These are phyloP conservation scores for Trogon melanurus DNA, from an alignment of 2,113 vertebrate species.

Conservation along the genomic window DNA sequence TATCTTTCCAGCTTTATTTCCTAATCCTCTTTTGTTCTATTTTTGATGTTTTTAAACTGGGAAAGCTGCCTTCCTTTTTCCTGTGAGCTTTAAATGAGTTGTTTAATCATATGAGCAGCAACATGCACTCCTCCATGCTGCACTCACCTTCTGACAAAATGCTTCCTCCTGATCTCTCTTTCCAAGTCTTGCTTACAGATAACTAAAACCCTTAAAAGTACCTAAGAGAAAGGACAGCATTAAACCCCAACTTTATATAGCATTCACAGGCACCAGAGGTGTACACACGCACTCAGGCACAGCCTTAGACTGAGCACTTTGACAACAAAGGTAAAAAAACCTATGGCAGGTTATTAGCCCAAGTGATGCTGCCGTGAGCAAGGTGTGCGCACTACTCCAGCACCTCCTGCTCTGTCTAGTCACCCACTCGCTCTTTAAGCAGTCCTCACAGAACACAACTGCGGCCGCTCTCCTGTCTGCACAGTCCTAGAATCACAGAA, in stretches of 20 bases:
- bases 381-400: too few relatives aligned
- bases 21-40: background rate
- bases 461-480: fast-evolving
- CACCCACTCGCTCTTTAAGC: background rate
- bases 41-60: background rate
- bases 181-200: background rate
- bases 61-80: background rate
- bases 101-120: background rate
- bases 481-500: too few relatives aligned
- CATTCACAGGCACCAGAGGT: background rate
- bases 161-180: background rate
- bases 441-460: too few relatives aligned
- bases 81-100: background rate
- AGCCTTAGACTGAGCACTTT: background rate
- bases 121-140: background rate
- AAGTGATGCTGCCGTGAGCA: background rate
- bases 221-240: background rate
- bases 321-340: background rate
- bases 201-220: background rate
- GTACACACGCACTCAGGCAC: background rate
- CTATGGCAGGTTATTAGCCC: background rate
- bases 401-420: too few relatives aligned
- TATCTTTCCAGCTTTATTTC: background rate
- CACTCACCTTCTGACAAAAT: background rate
- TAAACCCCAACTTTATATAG: background rate